These are phyloP conservation scores for Coccyzus lansbergi DNA, from an alignment of 2,797 vertebrate genomes.

Conservation along the genomic window DNA sequence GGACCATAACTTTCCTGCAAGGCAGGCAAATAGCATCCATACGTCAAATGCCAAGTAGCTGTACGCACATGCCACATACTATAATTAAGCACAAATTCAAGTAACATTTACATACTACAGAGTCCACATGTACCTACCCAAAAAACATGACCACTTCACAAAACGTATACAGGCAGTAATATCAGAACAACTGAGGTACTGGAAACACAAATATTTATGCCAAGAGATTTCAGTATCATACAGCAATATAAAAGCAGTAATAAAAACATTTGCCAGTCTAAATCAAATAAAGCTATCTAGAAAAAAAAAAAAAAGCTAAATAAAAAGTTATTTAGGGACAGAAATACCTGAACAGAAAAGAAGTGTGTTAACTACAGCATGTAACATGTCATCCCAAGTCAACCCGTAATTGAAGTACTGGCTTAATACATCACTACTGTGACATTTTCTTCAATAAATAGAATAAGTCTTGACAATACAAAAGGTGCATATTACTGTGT, in stretches of 20 bases:
- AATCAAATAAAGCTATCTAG: slow-evolving; percentile 82
- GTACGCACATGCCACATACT: slow-evolving; percentile 94
- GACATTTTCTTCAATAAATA: slow-evolving; percentile 88
- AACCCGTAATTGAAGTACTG: slow-evolving; percentile 93
- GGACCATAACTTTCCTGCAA: slow-evolving; percentile 79
- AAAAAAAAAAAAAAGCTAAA: slow-evolving; percentile 70
- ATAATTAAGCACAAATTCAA: slow-evolving; percentile 98
- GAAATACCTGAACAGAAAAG: slow-evolving; percentile 79
- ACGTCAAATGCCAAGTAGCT: slow-evolving; percentile 86
- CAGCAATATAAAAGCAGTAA: slow-evolving; percentile 84
- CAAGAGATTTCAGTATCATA: slow-evolving; percentile 85
- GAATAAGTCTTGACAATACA: slow-evolving; percentile 83
- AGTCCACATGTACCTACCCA: slow-evolving; percentile 95
- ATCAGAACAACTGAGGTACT: slow-evolving; percentile 92
- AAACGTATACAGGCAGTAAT: slow-evolving; percentile 95
- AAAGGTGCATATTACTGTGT: slow-evolving; percentile 83
- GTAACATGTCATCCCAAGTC: slow-evolving; percentile 86
- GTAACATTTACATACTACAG: slow-evolving; percentile 98
- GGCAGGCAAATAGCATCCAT: slow-evolving; percentile 92
- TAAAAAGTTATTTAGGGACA: slow-evolving; percentile 79
- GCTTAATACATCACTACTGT: slow-evolving; percentile 88
- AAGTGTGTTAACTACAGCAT: slow-evolving; percentile 84
- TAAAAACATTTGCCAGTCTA: slow-evolving; percentile 82
- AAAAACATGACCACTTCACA: slow-evolving; percentile 93
- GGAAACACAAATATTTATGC: slow-evolving; percentile 91